phyloP scores from a whole-genome alignment of 2,797 vertebrate species.

The Clarias pachynema region DNA sequence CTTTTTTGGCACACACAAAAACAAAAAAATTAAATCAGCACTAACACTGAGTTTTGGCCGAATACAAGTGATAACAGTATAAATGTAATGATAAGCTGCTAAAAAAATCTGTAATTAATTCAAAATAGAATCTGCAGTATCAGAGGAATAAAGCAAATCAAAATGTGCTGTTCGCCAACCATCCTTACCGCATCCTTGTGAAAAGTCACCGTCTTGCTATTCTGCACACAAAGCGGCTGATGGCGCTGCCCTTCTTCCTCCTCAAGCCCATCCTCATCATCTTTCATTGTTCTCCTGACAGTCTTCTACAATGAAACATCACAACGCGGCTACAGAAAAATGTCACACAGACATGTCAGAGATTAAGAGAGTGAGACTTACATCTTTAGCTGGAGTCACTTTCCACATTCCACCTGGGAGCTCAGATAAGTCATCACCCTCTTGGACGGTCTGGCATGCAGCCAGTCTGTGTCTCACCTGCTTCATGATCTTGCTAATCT shows the following conservation, averaged over 20 bases:
- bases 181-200: constrained; percentile 47
- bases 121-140: not conserved
- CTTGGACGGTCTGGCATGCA: constrained; percentile 70
- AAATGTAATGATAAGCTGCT: not conserved
- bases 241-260: constrained; percentile 66
- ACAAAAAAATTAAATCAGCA: no score
- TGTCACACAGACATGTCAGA: constrained; percentile 39
- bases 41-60: not conserved
- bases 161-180: not conserved
- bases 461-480: constrained; percentile 83
- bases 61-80: not conserved
- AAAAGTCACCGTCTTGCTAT: constrained; percentile 52
- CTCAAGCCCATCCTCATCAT: constrained; percentile 13
- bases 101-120: not conserved
- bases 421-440: constrained; percentile 55
- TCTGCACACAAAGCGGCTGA: constrained; percentile 72
- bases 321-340: constrained; percentile 38
- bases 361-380: constrained; percentile 66
- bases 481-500: constrained; percentile 78
- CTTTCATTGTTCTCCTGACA: constrained; percentile 3
- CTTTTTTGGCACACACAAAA: no score
- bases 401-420: constrained; percentile 74
- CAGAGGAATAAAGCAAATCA: not conserved
- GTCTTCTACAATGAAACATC: constrained; percentile 66
- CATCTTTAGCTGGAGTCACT: constrained; percentile 68